phyloP scores from a whole-genome alignment of 2,888 invertebrate genomes.

The Silvanus unidentatus region DNA sequence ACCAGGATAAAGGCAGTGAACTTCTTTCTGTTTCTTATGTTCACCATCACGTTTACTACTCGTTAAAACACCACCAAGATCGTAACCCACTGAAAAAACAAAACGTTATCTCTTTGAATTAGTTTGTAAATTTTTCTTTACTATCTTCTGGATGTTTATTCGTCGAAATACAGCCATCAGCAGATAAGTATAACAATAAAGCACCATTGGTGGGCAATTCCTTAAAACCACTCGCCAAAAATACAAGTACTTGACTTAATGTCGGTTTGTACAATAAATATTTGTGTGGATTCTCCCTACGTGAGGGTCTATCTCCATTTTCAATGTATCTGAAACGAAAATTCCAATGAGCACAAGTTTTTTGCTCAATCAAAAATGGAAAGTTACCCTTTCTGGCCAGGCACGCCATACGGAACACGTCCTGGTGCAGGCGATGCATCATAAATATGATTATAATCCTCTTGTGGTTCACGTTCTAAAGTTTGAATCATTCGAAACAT shows the following conservation, averaged over 20 bases:
- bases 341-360: too few species aligned
- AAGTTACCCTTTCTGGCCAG: constrained; percentile 41
- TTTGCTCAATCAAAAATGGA: too few species aligned
- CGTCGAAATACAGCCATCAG: constrained; percentile 80
- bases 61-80: constrained; percentile 84
- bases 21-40: constrained; percentile 57
- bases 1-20: constrained; percentile 83
- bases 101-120: constrained; percentile 6
- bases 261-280: constrained; percentile 94
- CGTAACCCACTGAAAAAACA: constrained; percentile 69
- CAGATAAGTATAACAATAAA: constrained; percentile 86
- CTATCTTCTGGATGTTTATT: constrained; percentile 85
- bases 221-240: constrained; percentile 86
- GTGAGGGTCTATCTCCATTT: constrained; percentile 61
- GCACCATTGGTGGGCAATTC: constrained; percentile 90
- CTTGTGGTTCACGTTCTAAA: constrained; percentile 85
- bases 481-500: constrained; percentile 97
- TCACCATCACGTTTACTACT: constrained; percentile 75
- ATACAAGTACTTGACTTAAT: constrained; percentile 87
- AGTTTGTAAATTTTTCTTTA: constrained; percentile 47
- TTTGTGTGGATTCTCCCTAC: constrained; percentile 92
- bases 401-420: constrained; percentile 52
- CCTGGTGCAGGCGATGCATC: constrained; percentile 67
- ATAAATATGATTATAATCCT: constrained; percentile 68
- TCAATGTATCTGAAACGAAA: constrained; percentile 49